Evolutionary conservation across 2,113 vertebrate species (phyloP).

Genomic region (Illadopsis cleaveri): DNA sequence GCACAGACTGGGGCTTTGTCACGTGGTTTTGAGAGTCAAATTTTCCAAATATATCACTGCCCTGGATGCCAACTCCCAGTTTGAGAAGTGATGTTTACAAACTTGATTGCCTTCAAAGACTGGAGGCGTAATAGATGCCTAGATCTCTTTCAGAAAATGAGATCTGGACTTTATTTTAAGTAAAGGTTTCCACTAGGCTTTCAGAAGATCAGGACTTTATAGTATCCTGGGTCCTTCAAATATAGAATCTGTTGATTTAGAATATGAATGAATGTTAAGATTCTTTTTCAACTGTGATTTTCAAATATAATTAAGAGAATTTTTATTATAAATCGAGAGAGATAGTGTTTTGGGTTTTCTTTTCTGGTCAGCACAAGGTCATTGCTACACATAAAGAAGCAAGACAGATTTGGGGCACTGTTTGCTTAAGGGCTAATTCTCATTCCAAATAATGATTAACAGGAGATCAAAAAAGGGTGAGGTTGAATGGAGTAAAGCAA

Average conservation of each 20-base stretch:
- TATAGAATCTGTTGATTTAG: background rate
- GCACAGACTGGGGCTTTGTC: background rate
- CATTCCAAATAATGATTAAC: slow-evolving; percentile 42
- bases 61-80: background rate
- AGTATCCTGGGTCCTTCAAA: background rate
- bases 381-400: background rate
- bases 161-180: background rate
- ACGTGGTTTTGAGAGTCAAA: background rate
- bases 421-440: slow-evolving; percentile 54
- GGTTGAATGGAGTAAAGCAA: slow-evolving; percentile 28
- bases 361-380: background rate
- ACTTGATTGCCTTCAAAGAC: background rate
- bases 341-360: background rate
- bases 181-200: background rate
- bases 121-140: background rate
- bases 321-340: background rate
- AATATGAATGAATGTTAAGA: background rate
- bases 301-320: background rate
- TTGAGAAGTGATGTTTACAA: background rate
- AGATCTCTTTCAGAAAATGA: background rate
- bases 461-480: slow-evolving; percentile 26
- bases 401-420: slow-evolving; percentile 42
- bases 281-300: background rate
- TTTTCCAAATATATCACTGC: background rate
- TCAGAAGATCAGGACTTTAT: background rate